Evolutionary conservation across 1,140 invertebrate species (phyloP).

Genomic region (Rhyzopertha dominica): DNA sequence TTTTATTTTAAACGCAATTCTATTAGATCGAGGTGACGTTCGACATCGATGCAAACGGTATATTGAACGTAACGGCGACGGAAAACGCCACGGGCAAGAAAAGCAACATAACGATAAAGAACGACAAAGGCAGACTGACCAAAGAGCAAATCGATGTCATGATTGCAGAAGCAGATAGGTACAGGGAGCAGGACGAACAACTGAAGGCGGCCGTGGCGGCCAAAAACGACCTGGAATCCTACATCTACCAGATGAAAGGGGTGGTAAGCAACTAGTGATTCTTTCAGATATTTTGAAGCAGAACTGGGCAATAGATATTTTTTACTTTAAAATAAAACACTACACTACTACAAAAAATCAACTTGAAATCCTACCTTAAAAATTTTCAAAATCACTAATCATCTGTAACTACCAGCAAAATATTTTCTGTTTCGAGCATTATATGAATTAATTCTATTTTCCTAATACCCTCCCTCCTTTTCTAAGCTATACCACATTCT

Average conservation of each 20-base stretch:
- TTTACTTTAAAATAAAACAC: conserved; percentile 3
- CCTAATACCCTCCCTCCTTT: no score
- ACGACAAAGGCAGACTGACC: conserved; percentile 45
- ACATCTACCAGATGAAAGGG: conserved; percentile 65
- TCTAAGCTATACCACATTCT: no score
- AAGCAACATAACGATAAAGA: conserved; percentile 49
- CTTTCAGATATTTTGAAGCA: no score
- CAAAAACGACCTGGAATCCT: conserved; percentile 66
- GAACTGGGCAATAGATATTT: not conserved
- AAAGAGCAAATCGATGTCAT: conserved; percentile 51
- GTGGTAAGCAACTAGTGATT: no score
- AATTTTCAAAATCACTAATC: not conserved
- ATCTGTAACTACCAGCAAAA: not conserved
- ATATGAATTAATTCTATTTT: not conserved
- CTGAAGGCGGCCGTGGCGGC: conserved; percentile 53
- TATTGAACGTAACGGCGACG: conserved; percentile 56
- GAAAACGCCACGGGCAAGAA: conserved; percentile 50
- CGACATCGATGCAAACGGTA: conserved; percentile 53
- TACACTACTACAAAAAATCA: not conserved
- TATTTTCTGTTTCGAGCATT: conserved; percentile 1
- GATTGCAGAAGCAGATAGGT: conserved; percentile 57
- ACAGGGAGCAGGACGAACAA: conserved; percentile 51
- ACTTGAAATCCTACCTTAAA: no score
- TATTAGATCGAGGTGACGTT: conserved; percentile 47
- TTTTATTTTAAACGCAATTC: conserved; percentile 5